Conservation (phyloP, 1,140 invertebrate species). For the Leptopilina clavipes region DNA sequence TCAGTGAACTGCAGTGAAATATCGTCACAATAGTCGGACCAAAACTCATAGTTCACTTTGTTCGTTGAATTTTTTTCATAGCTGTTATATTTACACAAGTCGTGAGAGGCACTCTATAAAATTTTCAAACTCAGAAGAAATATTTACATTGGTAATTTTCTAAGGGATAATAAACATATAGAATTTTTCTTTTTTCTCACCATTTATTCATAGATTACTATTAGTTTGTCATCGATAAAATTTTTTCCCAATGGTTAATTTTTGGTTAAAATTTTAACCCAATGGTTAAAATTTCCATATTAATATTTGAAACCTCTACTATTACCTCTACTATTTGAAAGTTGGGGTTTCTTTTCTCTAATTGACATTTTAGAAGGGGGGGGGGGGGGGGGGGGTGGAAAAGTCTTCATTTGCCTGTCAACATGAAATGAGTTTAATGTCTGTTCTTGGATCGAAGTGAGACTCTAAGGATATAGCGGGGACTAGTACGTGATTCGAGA, state of each 20-base stretch:
- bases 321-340: too few relatives aligned
- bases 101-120: background rate
- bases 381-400: too few relatives aligned
- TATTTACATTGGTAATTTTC: conserved; percentile 4
- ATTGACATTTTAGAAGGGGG: too few relatives aligned
- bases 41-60: conserved; percentile 20
- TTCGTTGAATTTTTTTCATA: background rate
- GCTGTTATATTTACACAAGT: conserved; percentile 18
- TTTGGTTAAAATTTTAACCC: too few relatives aligned
- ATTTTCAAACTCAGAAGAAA: background rate
- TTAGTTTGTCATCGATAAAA: background rate
- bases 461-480: conserved; percentile 26
- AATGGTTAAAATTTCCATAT: too few relatives aligned
- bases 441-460: conserved; percentile 32
- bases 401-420: conserved; percentile 27
- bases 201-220: background rate
- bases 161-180: background rate
- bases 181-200: background rate
- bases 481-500: conserved; percentile 56
- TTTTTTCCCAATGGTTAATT: background rate
- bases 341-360: background rate
- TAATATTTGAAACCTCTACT: too few relatives aligned
- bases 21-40: conserved; percentile 8
- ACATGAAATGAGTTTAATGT: conserved; percentile 17
- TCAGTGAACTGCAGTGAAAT: conserved; percentile 31